Evolutionary conservation across 1,140 invertebrate genomes (phyloP), one percentile per base, ranked within the genome.

Genomic region (Sycophila sp.): DNA sequence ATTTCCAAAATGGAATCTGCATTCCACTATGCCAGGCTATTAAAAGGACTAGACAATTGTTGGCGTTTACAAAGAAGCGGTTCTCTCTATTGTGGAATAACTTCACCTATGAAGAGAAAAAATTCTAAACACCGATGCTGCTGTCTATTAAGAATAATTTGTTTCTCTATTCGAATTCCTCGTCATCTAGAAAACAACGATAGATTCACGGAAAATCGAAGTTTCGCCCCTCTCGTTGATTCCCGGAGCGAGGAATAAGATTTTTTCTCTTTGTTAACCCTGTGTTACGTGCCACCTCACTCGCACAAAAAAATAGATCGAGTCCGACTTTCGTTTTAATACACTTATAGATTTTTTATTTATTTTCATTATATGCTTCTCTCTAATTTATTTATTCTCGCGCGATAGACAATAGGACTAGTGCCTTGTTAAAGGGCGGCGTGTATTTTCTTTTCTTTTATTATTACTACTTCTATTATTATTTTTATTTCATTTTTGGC

Each of bases 261-360:
- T 56, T 60, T 49, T 13, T 55, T 38, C 55, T 22, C 51, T 69
- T 60, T 28, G 47, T 69, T 28, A 49, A 71, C 69, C 69, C 69
- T 71, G n/a, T n/a, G 69, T 71, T 71, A 47, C 69, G 60, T 65
- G 60, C 60, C 51, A 58, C n/a, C 28, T 26, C 24, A 59, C 60
- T 64, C 60, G 60, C 60, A 65, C 51, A 71, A 71, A 71, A n/a
- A 71, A 71, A 71, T 70, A 70, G 36, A 70, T 59, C 22, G 30
- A 58, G 49, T 59, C 11, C 19, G n/a, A 64, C 36, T 69, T 63
- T 69, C 26, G 1, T 69, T 69, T 26, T 5, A 11, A 15, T 5
- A 53, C 49, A 32, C 34, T 7, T 62, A 62, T 45, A 45, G 49
- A 32, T 49, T 4, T 34, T 59, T 40, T 59, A 59, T 59, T 38